Evolutionary conservation across 2,113 vertebrate species (phyloP).

Genomic region (Antechinus flavipes): DNA sequence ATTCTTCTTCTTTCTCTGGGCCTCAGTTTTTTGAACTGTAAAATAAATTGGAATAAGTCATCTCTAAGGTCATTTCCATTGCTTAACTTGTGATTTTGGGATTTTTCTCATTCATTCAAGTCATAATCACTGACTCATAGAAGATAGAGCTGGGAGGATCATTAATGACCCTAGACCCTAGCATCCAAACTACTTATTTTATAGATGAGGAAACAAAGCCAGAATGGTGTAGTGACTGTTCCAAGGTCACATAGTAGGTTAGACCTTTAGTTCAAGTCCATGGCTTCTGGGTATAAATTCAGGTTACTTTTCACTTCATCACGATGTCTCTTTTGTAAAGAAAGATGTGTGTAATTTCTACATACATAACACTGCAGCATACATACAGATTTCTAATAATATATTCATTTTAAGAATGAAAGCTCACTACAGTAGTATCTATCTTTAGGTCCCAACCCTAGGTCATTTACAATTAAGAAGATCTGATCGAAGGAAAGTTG

Average conservation of each 20-base stretch:
- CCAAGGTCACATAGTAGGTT: not conserved
- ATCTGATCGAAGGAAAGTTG: not conserved
- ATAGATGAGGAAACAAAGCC: not conserved
- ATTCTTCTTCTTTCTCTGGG: not conserved
- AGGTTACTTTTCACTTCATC: slow-evolving; percentile 9
- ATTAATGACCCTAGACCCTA: not conserved
- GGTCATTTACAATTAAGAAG: not conserved
- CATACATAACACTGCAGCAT: not conserved
- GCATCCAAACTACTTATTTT: not conserved
- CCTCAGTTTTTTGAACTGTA: not conserved
- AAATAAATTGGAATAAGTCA: not conserved
- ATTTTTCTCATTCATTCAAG: not conserved
- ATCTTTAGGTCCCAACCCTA: not conserved
- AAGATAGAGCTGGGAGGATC: not conserved
- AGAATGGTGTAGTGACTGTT: not conserved
- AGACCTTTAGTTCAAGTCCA: not conserved
- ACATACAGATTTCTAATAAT: slow-evolving; percentile 14
- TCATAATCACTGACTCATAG: not conserved
- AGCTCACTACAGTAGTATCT: not conserved
- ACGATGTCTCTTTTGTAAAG: slow-evolving; percentile 6
- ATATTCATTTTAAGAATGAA: not conserved
- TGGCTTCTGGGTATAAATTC: not conserved
- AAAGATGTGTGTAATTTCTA: slow-evolving; percentile 6
- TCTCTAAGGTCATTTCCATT: not conserved
- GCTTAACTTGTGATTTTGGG: not conserved